Base-by-base conservation (phyloP, 2,888 invertebrate species). In the Eustalomyia histrio region DNA sequence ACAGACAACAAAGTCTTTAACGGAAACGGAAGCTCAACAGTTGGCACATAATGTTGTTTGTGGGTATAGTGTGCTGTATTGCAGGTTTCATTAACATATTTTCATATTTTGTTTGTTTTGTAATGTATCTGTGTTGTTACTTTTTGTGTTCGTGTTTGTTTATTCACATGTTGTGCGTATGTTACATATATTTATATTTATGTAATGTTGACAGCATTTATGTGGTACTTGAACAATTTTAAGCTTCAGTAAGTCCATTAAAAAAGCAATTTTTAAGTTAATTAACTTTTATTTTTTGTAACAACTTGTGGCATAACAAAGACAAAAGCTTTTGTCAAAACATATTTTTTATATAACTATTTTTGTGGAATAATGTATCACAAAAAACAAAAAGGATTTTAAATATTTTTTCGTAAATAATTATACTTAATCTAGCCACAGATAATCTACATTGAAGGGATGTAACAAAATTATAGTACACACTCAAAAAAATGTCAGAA, bases 11-110 rank as follows among this genome's bases (percentile, higher is more conserved):
- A 17, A n/a, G 5, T 10, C 58, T 17, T 61, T 21, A 73, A 43
- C 85, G 86, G 85, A 85, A 83, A 84, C 84, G 85, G 85, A 86
- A 89, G 87, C 86, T 89, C 88, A 88, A 88, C 88, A 88, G 89
- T 88, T 89, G 89, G 87, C 84, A 86, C 83, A 86, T 16, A 58
- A 58, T 58, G 16, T 29, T 29, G 33, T 58, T 29, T 8, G n/a
- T 18, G 33, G 7, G n/a, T n/a, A n/a, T 33, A 33, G 16, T 33
- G 55, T 14, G 8, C 21, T 4, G 60, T 55, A 10, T 24, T 16
- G 24, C 67, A 67, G 55, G 55, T 67, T 67, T 35, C n/a, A 29
- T 6, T n/a, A 12, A 65, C 53, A 52, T 21, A 18, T 61, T 39
- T 58, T 4, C 35, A 16, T 10, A 16, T n/a, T 14, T 33, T 58